A percentile compares a stretch with the other conserved stretches of the same genome.
phyloP scores from a whole-genome alignment of 2,888 invertebrate genomes.

The Heliconius cydno region DNA sequence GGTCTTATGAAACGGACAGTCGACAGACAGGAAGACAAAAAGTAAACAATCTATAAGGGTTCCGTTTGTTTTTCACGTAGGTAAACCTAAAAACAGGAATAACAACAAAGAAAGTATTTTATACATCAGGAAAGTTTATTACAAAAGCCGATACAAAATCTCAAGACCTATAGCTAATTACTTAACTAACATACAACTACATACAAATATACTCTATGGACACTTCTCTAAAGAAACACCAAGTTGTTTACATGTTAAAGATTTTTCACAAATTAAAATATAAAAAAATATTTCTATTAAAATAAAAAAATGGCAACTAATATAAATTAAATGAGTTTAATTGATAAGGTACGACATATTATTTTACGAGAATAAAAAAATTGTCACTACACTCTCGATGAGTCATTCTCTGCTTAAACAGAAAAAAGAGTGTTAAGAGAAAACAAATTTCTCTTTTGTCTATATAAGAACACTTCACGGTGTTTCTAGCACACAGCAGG shows the following conservation, averaged over 20 bases:
- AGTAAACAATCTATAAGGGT: not conserved
- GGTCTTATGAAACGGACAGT: too few relatives aligned
- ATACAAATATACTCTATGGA: conserved; percentile 17
- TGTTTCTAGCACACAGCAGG: too few relatives aligned
- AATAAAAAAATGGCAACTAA: too few relatives aligned
- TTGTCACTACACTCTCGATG: too few relatives aligned
- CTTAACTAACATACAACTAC: conserved; percentile 27
- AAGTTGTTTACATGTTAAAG: not conserved
- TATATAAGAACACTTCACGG: too few relatives aligned
- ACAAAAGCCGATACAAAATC: conserved; percentile 79
- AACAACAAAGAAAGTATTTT: conserved; percentile 44
- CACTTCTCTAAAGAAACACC: conserved; percentile 53
- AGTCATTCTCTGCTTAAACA: too few relatives aligned
- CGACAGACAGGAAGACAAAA: not conserved
- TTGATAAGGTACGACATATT: too few relatives aligned
- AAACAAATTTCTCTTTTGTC: too few relatives aligned
- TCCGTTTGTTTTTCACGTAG: not conserved
- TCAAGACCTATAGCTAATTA: conserved; percentile 46
- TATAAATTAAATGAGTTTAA: too few relatives aligned
- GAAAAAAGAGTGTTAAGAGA: too few relatives aligned
- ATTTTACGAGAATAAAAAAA: too few relatives aligned
- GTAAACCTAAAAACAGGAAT: not conserved
- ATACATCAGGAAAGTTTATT: conserved; percentile 77
- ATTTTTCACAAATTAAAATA: not conserved
- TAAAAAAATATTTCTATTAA: too few relatives aligned